Evolutionary conservation across 2,888 invertebrate genomes (phyloP).

Genomic region (Chymomyza caudatula): DNA sequence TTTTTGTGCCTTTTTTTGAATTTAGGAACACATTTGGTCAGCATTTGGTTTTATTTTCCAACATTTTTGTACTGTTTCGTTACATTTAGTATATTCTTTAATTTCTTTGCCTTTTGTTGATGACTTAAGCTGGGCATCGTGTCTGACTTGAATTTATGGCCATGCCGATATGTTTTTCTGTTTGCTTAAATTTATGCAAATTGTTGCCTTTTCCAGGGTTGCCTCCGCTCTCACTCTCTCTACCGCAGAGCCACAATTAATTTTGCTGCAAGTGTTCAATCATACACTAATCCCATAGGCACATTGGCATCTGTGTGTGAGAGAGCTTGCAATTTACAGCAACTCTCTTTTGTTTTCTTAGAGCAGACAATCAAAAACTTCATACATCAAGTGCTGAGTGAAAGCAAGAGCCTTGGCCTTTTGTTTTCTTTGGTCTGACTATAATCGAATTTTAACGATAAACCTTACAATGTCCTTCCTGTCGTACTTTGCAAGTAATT

Average conservation of each 20-base stretch:
- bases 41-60: constrained; percentile 9
- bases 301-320: constrained; percentile 25
- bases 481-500: constrained; percentile 31
- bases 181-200: constrained; percentile 60
- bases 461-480: constrained; percentile 58
- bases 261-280: constrained; percentile 57
- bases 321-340: background rate
- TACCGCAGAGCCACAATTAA: constrained; percentile 60
- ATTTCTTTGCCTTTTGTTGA: constrained; percentile 41
- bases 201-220: constrained; percentile 46
- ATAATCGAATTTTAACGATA: constrained; percentile 73
- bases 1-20: constrained; percentile 3
- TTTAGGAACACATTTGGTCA: constrained; percentile 42
- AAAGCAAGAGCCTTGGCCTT: constrained; percentile 24
- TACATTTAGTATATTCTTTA: constrained; percentile 17
- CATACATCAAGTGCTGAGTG: constrained; percentile 28
- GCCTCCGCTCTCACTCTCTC: too few relatives aligned
- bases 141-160: constrained; percentile 62
- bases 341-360: constrained; percentile 10
- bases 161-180: constrained; percentile 44
- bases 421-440: constrained; percentile 59
- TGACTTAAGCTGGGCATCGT: constrained; percentile 51
- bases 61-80: constrained; percentile 4
- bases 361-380: constrained; percentile 31
- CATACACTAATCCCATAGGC: constrained; percentile 53